Evolutionary conservation across 2,888 invertebrate species (phyloP).

Genomic region (Cosmia trapezina): DNA sequence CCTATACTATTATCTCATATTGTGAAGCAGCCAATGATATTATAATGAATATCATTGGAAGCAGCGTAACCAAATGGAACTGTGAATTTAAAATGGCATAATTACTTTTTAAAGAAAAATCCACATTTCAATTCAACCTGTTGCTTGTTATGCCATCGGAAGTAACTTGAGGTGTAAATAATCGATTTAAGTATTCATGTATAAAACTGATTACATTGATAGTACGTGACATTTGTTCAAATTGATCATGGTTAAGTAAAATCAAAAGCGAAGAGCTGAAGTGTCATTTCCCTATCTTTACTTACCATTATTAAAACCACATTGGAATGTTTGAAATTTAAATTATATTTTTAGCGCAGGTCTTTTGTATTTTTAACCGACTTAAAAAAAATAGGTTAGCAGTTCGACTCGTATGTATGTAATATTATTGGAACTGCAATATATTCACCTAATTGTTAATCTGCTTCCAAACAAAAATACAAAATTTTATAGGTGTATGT

Average conservation of each 20-base stretch:
- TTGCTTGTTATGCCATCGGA: constrained; percentile 44
- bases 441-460: too few relatives aligned
- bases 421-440: too few relatives aligned
- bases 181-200: constrained; percentile 26
- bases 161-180: constrained; percentile 46
- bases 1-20: neutral
- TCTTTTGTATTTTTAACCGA: neutral
- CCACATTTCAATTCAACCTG: constrained; percentile 33
- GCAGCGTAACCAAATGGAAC: too few relatives aligned
- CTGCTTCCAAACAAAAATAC: too few relatives aligned
- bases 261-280: constrained; percentile 9
- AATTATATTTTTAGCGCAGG: neutral
- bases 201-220: constrained; percentile 36
- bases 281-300: constrained; percentile 11
- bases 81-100: constrained; percentile 21
- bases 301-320: neutral
- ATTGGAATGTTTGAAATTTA: neutral
- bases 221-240: constrained; percentile 50
- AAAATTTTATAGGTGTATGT: too few relatives aligned
- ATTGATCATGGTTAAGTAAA: constrained; percentile 13
- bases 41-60: too few relatives aligned
- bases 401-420: too few relatives aligned
- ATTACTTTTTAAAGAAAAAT: neutral
- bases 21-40: too few relatives aligned
- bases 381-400: too few relatives aligned